Percentiles rank a stretch among this genome's conserved stretches.
These are phyloP conservation scores for Schizaphis graminum DNA, from an alignment of 2,888 invertebrate genomes.

Conservation along the genomic window DNA sequence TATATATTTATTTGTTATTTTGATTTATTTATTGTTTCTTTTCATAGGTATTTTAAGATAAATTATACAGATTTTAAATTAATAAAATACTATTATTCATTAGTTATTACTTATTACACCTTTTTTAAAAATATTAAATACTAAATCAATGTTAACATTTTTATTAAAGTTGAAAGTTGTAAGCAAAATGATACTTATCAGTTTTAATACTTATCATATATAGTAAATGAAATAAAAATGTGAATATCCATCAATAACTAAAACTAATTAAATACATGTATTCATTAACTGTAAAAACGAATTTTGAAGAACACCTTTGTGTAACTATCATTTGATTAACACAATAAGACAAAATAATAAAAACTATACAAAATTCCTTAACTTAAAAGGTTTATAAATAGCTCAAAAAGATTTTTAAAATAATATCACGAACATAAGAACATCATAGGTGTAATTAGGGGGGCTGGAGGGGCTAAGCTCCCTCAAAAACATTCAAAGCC, in stretches of 20 bases:
- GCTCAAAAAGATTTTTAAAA: neutral
- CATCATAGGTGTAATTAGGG: too few relatives aligned
- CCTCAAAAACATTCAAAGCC: too few relatives aligned
- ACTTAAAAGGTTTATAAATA: neutral
- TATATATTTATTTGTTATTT: neutral
- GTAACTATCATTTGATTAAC: neutral
- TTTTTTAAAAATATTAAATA: neutral
- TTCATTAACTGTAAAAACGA: neutral
- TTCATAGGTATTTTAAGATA: neutral
- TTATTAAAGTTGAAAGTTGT: neutral
- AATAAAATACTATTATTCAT: neutral
- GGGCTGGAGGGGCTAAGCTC: too few relatives aligned
- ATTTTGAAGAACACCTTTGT: neutral
- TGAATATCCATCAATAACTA: neutral
- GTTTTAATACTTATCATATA: neutral
- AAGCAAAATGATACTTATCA: neutral
- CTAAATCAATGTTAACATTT: neutral
- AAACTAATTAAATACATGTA: neutral
- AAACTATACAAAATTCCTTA: neutral
- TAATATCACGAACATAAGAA: neutral
- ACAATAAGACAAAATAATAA: neutral
- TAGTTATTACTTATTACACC: neutral
- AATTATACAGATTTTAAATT: neutral
- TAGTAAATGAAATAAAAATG: neutral
- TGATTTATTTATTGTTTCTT: neutral